Base-by-base conservation (phyloP, 2,797 vertebrate species). In the Tauraco hartlaubi region DNA sequence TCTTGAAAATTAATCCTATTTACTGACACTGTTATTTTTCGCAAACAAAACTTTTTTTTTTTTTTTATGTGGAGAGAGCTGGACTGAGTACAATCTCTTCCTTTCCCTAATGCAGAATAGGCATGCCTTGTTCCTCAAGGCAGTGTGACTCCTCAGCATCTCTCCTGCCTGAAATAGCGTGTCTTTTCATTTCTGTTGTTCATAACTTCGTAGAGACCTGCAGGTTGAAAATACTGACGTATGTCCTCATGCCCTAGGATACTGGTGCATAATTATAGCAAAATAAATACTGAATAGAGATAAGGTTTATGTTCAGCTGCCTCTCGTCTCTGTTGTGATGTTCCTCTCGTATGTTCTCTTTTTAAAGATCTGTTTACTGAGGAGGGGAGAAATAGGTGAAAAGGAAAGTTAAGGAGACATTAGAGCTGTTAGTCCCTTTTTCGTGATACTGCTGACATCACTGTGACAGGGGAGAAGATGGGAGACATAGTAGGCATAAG, bases 1-100 rank as follows among this genome's bases (percentile, higher is more conserved):
- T 87, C 35, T 92, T 66, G 71, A 89, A 91, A 95, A 74, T 11
- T 12, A 77, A 92, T 78, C 29, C 33, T 82, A 56, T 62, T 94
- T 74, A 61, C 58, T 62, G 10, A 44, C 31, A 59, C 29, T 33
- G n/a, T 44, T 66, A 52, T 31, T 90, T 93, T 62, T 79, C 33
- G 59, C 37, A 49, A 48, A 68, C 16, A 11, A 61, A 44, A 54
- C 19, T 58, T 55, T 35, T 51, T 86, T 39, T 35, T 49, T 86
- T 39, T 33, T 48, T 85, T 69, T 37, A 48, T 44, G 48, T 54
- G 49, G 23, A 49, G 41, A 64, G 37, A 62, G 9, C 58, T 68
- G 62, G 77, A 68, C 17, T 85, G 37, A 72, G 25, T n/a, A 7
- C 41, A 28, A 12, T 33, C 29, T 74, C n/a, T 55, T 83, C 14